These are phyloP conservation scores for Tetrapedia diversipes DNA, from an alignment of 2,888 invertebrate genomes.

Conservation along the genomic window DNA sequence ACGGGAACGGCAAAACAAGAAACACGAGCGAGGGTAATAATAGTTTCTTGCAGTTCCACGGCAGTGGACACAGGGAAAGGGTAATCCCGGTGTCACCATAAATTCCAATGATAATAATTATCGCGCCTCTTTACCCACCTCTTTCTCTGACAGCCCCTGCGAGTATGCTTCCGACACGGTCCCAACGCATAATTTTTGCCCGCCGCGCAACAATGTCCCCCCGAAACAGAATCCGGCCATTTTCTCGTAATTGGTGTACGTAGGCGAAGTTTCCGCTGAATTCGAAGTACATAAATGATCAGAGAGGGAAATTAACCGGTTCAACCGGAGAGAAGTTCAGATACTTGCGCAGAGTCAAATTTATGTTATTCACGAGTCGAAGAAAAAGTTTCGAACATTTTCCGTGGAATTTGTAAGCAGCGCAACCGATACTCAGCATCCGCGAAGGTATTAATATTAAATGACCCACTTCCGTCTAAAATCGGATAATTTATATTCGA, in stretches of 20 bases:
- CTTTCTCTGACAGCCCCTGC: constrained; percentile 31
- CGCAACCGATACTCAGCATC: neutral
- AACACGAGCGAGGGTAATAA: constrained; percentile 72
- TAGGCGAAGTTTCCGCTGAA: neutral
- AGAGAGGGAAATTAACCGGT: too few species aligned
- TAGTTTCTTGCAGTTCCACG: constrained; percentile 77
- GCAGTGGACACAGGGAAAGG: constrained; percentile 59
- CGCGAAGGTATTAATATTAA: neutral
- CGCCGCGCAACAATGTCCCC: constrained; percentile 1
- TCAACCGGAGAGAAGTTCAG: too few species aligned
- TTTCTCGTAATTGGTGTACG: constrained; percentile 13
- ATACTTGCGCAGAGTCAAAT: too few species aligned
- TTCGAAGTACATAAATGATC: neutral
- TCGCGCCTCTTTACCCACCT: constrained; percentile 47
- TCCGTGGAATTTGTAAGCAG: too few species aligned
- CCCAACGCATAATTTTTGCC: constrained; percentile 40
- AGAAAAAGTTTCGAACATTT: neutral
- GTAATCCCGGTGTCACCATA: constrained; percentile 71
- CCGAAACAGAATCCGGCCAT: neutral
- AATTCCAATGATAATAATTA: constrained; percentile 75
- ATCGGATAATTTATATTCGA: constrained; percentile 11
- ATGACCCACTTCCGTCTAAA: constrained; percentile 7
- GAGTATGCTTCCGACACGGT: constrained; percentile 14
- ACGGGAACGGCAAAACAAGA: constrained; percentile 70
- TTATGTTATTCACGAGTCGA: neutral